Evolutionary conservation across 2,797 vertebrate genomes (phyloP).

Genomic region (Anguilla pacifica): DNA sequence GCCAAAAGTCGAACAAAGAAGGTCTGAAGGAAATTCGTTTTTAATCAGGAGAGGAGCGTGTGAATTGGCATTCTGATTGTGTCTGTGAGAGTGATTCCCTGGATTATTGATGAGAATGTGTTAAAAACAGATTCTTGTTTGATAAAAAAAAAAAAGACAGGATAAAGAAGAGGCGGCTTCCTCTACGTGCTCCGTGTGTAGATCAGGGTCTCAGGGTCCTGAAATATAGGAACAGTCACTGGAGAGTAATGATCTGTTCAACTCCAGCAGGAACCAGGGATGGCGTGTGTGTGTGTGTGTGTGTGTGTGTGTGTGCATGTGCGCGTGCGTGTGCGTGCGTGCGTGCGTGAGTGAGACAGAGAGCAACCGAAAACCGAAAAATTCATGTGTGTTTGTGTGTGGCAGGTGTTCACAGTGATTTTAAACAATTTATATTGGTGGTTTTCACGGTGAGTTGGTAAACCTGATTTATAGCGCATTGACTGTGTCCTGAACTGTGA

Average conservation of each 20-base stretch:
- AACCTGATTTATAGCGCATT: not conserved
- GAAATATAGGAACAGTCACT: not conserved
- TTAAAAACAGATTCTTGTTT: not conserved
- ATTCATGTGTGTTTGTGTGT: not conserved
- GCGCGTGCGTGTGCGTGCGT: not conserved
- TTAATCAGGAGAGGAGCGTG: not conserved
- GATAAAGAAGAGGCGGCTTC: not conserved
- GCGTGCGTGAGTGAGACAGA: not conserved
- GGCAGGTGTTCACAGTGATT: not conserved
- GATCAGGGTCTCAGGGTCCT: not conserved
- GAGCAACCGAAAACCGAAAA: not conserved
- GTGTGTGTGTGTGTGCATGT: not conserved
- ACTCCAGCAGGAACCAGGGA: not conserved
- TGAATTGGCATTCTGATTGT: not conserved
- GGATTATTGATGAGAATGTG: conserved; percentile 20
- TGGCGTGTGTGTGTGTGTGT: not conserved
- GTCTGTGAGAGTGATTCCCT: not conserved
- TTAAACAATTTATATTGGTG: not conserved
- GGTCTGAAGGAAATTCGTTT: not conserved
- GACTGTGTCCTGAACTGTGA: not conserved
- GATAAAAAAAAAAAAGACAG: conserved; percentile 6
- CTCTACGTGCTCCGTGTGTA: not conserved
- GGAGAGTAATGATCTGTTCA: not conserved
- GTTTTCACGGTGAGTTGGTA: not conserved
- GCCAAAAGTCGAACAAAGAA: not conserved